phyloP scores from a whole-genome alignment of 2,888 invertebrate species.

The Gisinianus flammeolus region DNA sequence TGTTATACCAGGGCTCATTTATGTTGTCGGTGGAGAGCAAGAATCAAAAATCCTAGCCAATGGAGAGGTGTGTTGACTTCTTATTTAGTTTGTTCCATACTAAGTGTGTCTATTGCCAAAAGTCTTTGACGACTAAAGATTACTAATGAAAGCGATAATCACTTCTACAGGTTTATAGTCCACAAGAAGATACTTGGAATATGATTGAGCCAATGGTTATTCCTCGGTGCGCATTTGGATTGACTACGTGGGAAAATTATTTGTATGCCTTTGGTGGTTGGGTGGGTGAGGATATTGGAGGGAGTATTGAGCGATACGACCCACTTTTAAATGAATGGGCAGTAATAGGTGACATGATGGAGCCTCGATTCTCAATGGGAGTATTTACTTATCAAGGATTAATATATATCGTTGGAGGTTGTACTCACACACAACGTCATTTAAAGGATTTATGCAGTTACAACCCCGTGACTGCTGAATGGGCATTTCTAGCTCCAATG shows the following conservation, averaged over 20 bases:
- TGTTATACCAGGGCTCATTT: slow-evolving; percentile 83
- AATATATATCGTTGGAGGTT: slow-evolving; percentile 90
- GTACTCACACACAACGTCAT: slow-evolving; percentile 79
- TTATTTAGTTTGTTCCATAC: no score
- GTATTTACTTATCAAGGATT: slow-evolving; percentile 71
- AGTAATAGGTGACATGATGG: slow-evolving; percentile 77
- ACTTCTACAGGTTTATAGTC: slow-evolving; percentile 75
- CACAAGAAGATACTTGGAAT: slow-evolving; percentile 69
- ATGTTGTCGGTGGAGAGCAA: slow-evolving; percentile 89
- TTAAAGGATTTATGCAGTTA: slow-evolving; percentile 80
- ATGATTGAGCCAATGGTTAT: slow-evolving; percentile 75
- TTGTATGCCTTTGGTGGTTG: slow-evolving; percentile 91
- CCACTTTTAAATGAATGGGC: slow-evolving; percentile 79
- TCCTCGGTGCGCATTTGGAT: slow-evolving; percentile 86
- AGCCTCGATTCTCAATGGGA: slow-evolving; percentile 90
- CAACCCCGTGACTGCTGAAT: slow-evolving; percentile 80
- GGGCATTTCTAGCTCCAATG: slow-evolving; percentile 79
- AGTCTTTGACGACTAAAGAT: no score
- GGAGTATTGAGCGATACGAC: slow-evolving; percentile 86
- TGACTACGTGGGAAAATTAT: slow-evolving; percentile 79
- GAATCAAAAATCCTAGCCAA: slow-evolving; percentile 87
- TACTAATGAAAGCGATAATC: no score
- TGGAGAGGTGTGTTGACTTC: slow-evolving; percentile 78
- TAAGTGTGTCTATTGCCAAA: no score
- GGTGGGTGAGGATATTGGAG: slow-evolving; percentile 90